phyloP scores from a whole-genome alignment of 1,140 invertebrate genomes.

The Eurosta solidaginis region DNA sequence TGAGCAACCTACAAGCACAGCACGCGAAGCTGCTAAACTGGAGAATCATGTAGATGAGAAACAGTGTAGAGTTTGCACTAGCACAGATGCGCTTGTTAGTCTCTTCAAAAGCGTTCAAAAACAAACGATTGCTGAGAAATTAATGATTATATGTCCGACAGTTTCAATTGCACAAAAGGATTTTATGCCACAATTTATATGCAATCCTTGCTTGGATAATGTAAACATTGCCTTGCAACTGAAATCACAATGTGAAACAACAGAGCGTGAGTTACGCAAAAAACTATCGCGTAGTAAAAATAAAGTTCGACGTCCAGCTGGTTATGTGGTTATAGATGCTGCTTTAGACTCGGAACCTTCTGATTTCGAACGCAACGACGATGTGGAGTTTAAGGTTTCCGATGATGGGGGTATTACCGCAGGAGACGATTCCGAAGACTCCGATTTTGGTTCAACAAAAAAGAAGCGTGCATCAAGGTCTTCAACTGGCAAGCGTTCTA shows the following conservation, averaged over 20 bases:
- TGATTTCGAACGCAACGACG: conserved; percentile 54
- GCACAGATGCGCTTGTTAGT: conserved; percentile 44
- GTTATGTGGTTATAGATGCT: conserved; percentile 60
- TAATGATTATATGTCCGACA: conserved; percentile 52
- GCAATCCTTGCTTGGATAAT: conserved; percentile 47
- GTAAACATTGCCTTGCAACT: conserved; percentile 52
- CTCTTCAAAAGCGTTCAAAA: conserved; percentile 48
- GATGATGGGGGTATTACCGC: conserved; percentile 52
- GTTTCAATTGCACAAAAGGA: conserved; percentile 54
- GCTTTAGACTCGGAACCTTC: conserved; percentile 45
- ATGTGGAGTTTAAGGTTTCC: conserved; percentile 56
- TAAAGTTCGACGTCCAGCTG: conserved; percentile 55
- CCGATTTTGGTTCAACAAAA: conserved; percentile 42
- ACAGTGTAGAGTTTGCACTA: conserved; percentile 55
- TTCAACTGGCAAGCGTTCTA: conserved; percentile 34
- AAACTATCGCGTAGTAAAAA: conserved; percentile 58
- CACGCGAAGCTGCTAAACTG: conserved; percentile 37
- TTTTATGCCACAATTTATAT: conserved; percentile 58
- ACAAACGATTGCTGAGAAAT: conserved; percentile 50
- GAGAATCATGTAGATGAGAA: conserved; percentile 51
- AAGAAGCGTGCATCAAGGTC: conserved; percentile 35
- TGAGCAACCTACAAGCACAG: conserved; percentile 26
- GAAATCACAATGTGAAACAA: conserved; percentile 53
- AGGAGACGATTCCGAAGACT: conserved; percentile 53
- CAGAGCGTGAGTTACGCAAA: conserved; percentile 55